A percentile compares a stretch with the other conserved stretches of the same genome.
Conservation (phyloP, 1,140 invertebrate genomes). For the Eupristina koningsbergeri region DNA sequence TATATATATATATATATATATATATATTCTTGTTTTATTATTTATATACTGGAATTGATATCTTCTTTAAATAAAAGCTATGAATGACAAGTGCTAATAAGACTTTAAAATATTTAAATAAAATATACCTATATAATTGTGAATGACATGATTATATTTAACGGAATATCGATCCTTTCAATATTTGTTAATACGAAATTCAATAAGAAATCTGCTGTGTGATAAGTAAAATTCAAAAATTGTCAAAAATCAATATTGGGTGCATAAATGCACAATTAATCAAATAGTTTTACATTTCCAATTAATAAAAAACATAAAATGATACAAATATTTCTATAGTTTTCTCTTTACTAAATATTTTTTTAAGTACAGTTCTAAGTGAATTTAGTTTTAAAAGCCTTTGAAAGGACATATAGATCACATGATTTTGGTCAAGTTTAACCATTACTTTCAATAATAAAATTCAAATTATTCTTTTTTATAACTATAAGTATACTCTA, state of each 20-base stretch:
- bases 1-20: too few species aligned
- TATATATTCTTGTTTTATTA: neutral
- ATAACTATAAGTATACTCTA: too few species aligned
- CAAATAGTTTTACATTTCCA: neutral
- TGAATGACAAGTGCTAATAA: neutral
- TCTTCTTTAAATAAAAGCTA: slow-evolving; percentile 26
- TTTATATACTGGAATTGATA: neutral
- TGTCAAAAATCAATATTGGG: neutral
- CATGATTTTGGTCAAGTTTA: neutral
- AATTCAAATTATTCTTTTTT: too few species aligned
- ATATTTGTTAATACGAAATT: neutral
- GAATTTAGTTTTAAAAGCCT: neutral
- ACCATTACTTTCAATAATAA: too few species aligned
- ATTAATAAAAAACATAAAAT: neutral
- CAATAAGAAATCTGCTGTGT: neutral
- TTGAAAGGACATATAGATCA: neutral
- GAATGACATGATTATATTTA: neutral
- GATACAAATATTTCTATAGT: too few species aligned
- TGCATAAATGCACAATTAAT: neutral
- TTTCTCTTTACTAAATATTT: neutral
- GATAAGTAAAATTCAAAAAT: neutral
- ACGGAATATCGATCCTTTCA: neutral
- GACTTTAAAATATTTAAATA: slow-evolving; percentile 9
- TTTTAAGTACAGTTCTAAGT: slow-evolving; percentile 1
- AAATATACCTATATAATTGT: neutral